Percentiles rank a stretch among this genome's conserved stretches.
Evolutionary conservation across 2,113 vertebrate species (phyloP).

Genomic region (Poecilia latipinna): DNA sequence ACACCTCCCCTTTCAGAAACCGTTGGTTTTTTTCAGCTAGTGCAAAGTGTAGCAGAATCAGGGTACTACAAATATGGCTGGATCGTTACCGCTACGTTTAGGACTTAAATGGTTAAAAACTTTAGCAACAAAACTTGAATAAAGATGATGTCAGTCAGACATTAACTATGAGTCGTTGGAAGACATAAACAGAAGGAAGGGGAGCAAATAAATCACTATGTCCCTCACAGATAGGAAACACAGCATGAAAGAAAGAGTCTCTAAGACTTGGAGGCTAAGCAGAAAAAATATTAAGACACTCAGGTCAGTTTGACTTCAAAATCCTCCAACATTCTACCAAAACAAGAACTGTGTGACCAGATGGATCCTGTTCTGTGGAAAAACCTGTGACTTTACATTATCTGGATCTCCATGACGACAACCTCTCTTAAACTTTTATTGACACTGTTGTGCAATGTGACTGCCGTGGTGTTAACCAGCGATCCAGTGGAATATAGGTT

Average conservation of each 20-base stretch:
- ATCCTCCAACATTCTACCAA: background rate
- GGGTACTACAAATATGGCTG: too few species aligned
- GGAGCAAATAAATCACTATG: background rate
- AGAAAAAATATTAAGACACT: too few species aligned
- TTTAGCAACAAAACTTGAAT: background rate
- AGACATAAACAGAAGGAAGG: background rate
- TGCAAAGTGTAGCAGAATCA: too few species aligned
- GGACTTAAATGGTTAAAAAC: slow-evolving; percentile 2
- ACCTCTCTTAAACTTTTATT: background rate
- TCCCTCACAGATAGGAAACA: background rate
- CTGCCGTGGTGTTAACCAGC: background rate
- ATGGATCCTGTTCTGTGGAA: background rate
- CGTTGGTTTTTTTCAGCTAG: too few species aligned
- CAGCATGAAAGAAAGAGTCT: too few species aligned
- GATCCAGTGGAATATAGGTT: background rate
- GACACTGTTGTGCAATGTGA: background rate
- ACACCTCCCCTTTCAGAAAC: too few species aligned
- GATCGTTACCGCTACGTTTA: too few species aligned
- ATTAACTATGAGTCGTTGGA: background rate
- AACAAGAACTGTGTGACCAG: background rate
- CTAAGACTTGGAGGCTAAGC: too few species aligned
- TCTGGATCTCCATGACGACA: background rate
- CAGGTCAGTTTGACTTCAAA: background rate
- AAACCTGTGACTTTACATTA: background rate
- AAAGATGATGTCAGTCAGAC: background rate